Evolutionary conservation across 2,113 vertebrate species (phyloP).

Genomic region (Baryphthengus martii): DNA sequence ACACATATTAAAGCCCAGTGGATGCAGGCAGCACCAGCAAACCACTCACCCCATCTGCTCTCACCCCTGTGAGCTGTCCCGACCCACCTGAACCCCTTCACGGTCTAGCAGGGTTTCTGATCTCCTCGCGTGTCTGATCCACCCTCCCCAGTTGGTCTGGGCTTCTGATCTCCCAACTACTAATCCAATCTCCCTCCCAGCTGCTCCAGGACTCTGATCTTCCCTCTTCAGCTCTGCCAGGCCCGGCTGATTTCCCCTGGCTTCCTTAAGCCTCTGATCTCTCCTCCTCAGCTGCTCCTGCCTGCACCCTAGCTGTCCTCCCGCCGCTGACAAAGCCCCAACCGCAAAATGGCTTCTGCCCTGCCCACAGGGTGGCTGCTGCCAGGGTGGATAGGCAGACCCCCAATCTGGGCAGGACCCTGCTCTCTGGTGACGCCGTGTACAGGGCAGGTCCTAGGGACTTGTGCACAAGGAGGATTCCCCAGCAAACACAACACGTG

Average conservation of each 20-base stretch:
- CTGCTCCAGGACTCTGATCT: neutral
- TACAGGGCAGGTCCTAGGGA: neutral
- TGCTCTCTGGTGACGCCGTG: accelerated
- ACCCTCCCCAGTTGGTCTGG: neutral
- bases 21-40: neutral
- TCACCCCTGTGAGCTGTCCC: neutral
- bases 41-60: accelerated
- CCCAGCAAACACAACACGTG: neutral
- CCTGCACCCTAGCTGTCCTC: neutral
- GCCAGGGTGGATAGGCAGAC: neutral
- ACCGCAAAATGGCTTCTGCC: neutral
- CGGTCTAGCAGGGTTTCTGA: neutral
- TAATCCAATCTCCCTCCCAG: neutral
- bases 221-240: neutral
- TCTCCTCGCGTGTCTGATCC: neutral
- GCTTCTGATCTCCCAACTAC: neutral
- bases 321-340: neutral
- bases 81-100: neutral
- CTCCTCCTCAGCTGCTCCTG: neutral
- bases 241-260: neutral
- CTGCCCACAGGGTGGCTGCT: neutral
- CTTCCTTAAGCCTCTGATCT: neutral
- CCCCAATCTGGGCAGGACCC: neutral
- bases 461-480: accelerated
- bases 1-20: accelerated